Evolutionary conservation across 2,888 invertebrate genomes (phyloP).

Genomic region (Hyposoter dolosus): DNA sequence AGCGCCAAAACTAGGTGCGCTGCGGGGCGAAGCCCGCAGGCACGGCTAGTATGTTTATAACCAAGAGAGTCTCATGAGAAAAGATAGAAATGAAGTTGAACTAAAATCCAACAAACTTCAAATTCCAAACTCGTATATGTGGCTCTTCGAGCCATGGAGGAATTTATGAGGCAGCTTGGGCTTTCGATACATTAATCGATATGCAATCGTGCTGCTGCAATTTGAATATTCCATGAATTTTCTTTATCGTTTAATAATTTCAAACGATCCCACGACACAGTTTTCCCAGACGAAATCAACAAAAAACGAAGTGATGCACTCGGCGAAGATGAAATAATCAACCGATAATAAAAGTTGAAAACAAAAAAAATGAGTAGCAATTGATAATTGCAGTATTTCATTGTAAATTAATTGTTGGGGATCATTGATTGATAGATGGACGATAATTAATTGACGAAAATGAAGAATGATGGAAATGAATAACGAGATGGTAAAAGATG

Average conservation of each 20-base stretch:
- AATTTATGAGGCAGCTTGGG: too few relatives aligned
- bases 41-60: too few relatives aligned
- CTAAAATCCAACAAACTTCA: too few relatives aligned
- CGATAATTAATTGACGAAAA: not conserved
- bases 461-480: conserved; percentile 10
- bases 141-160: too few relatives aligned
- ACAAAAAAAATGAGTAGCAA: not conserved
- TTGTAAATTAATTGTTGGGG: not conserved
- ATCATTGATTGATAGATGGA: conserved; percentile 3
- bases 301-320: not conserved
- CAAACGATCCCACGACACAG: not conserved
- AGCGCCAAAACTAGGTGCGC: too few relatives aligned
- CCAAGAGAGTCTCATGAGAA: too few relatives aligned
- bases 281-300: not conserved
- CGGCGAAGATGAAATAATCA: not conserved
- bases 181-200: too few relatives aligned
- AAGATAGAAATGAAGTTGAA: too few relatives aligned
- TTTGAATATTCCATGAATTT: too few relatives aligned
- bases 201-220: too few relatives aligned
- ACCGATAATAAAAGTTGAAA: not conserved
- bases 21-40: too few relatives aligned
- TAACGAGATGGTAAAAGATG: not conserved
- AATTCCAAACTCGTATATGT: too few relatives aligned
- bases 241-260: not conserved
- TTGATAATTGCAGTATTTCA: not conserved